These are phyloP conservation scores for Ormyrus labotus DNA, from an alignment of 2,888 invertebrate genomes.

Conservation along the genomic window DNA sequence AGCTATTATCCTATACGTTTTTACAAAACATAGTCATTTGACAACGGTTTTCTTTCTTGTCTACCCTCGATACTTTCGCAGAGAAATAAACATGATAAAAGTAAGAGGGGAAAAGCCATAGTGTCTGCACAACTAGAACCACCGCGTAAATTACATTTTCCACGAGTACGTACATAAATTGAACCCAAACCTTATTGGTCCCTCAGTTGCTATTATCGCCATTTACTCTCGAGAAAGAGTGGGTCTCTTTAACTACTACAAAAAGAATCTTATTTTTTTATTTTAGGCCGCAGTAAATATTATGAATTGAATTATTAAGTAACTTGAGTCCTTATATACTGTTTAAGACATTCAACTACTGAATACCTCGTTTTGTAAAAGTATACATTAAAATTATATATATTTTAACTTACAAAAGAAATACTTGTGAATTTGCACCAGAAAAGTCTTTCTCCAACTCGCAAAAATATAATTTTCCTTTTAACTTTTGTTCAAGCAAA, in stretches of 20 bases:
- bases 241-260: conserved; percentile 15
- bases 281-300: neutral
- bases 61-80: neutral
- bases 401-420: too few relatives aligned
- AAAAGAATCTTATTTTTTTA: neutral
- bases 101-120: neutral
- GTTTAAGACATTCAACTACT: too few relatives aligned
- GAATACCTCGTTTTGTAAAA: too few relatives aligned
- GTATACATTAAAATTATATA: too few relatives aligned
- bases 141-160: conserved; percentile 14
- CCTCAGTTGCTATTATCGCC: conserved; percentile 16
- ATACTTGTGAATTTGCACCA: too few relatives aligned
- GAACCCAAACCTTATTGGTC: conserved; percentile 42
- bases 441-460: too few relatives aligned
- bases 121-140: conserved; percentile 24
- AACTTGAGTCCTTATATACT: neutral
- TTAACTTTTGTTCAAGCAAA: too few relatives aligned
- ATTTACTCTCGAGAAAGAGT: conserved; percentile 8
- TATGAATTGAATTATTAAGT: neutral
- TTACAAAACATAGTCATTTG: too few relatives aligned
- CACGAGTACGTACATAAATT: conserved; percentile 29
- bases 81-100: neutral
- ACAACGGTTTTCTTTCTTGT: neutral
- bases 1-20: too few relatives aligned
- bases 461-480: too few relatives aligned